These are phyloP conservation scores for Pristionchus arcanus DNA, from an alignment of 2,888 invertebrate species.

Conservation along the genomic window DNA sequence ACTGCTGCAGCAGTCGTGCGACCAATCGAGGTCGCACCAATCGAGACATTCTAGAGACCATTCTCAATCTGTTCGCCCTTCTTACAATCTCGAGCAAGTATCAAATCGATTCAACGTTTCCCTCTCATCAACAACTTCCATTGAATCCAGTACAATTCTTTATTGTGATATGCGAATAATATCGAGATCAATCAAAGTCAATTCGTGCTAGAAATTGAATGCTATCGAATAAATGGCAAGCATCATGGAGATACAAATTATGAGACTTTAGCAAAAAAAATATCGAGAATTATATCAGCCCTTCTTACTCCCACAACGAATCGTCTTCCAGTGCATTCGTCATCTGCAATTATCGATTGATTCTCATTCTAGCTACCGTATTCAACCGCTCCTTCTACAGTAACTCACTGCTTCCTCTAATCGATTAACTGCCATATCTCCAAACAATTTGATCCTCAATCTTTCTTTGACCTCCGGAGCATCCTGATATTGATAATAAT, in stretches of 20 bases:
- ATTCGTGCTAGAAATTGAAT: too few relatives aligned
- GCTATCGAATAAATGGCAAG: too few relatives aligned
- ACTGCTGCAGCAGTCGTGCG: conserved; percentile 34
- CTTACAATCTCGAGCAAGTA: background rate
- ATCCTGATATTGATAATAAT: background rate
- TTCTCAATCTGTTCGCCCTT: background rate
- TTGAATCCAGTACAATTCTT: background rate
- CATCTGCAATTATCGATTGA: background rate
- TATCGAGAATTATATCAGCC: too few relatives aligned
- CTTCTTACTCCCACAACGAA: background rate
- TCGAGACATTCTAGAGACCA: background rate
- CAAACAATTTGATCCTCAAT: background rate
- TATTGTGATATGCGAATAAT: background rate
- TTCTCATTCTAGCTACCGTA: background rate
- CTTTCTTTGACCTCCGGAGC: background rate
- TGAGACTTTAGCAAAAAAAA: too few relatives aligned
- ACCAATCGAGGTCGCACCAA: background rate
- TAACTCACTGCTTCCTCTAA: background rate
- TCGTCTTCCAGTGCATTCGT: background rate
- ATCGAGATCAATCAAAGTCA: background rate
- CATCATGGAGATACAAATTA: too few relatives aligned
- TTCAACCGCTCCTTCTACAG: background rate
- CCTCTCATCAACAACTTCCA: background rate
- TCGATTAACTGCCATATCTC: background rate
- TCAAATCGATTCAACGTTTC: background rate